phyloP scores from a whole-genome alignment of 2,797 vertebrate genomes.

The Eurystomus glaucurus region DNA sequence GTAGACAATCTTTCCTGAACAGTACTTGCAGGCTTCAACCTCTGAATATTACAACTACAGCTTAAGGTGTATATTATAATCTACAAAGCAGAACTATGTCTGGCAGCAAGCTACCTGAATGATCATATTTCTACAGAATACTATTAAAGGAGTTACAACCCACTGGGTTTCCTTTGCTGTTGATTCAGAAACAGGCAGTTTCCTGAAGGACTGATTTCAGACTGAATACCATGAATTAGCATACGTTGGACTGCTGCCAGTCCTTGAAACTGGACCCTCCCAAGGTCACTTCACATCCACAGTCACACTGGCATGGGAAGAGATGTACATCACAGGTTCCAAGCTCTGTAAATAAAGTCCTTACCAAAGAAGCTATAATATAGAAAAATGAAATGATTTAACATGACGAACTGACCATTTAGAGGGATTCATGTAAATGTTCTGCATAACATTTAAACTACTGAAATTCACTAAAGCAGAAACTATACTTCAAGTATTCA shows the following conservation, averaged over 20 bases:
- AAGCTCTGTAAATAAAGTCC: not conserved
- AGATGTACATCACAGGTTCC: fast-evolving
- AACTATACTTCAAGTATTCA: not conserved
- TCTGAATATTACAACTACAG: not conserved
- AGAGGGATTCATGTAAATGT: not conserved
- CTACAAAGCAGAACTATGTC: not conserved
- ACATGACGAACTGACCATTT: not conserved
- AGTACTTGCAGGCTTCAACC: not conserved
- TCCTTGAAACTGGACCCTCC: not conserved
- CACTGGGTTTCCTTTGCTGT: not conserved
- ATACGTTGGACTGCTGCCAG: not conserved
- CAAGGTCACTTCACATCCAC: not conserved
- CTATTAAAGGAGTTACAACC: not conserved
- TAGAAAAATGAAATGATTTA: not conserved
- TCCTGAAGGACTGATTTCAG: not conserved
- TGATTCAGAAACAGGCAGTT: not conserved
- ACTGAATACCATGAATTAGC: not conserved
- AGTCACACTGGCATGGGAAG: not conserved
- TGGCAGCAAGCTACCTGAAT: not conserved
- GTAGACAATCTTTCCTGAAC: not conserved
- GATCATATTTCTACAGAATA: not conserved
- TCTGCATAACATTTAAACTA: not conserved
- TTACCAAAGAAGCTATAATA: not conserved
- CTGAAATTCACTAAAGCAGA: not conserved
- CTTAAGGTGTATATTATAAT: not conserved